phyloP scores from a whole-genome alignment of 2,888 invertebrate species.

The Pterostichus madidus region DNA sequence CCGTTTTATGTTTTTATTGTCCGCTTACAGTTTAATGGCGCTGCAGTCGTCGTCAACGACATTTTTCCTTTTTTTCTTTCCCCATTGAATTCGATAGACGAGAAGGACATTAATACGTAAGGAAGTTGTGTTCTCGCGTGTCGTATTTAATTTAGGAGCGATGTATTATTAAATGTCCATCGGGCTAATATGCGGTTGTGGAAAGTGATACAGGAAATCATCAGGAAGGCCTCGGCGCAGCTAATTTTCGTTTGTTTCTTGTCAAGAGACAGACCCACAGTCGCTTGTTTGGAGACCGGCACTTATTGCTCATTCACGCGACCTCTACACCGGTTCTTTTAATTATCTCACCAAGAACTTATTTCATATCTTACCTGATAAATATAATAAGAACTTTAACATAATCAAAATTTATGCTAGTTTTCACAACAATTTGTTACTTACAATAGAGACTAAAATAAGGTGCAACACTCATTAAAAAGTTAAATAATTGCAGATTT shows the following conservation, averaged over 20 bases:
- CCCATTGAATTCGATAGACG: conserved; percentile 30
- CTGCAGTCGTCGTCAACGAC: conserved; percentile 25
- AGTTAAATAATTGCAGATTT: no score
- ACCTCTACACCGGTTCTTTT: conserved; percentile 20
- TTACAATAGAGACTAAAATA: no score
- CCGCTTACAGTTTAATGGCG: conserved; percentile 50
- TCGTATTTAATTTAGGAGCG: conserved; percentile 72
- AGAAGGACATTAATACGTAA: conserved; percentile 48
- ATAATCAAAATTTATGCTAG: no score
- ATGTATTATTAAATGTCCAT: conserved; percentile 74
- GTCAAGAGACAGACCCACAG: neutral
- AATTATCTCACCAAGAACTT: neutral
- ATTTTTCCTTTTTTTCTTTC: conserved; percentile 38
- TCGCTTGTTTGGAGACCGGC: conserved; percentile 3
- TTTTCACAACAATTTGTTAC: no score
- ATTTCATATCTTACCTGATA: neutral
- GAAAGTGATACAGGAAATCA: conserved; percentile 70
- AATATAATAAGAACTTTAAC: neutral
- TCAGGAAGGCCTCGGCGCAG: conserved; percentile 63
- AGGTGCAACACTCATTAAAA: no score
- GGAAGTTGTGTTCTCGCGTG: conserved; percentile 70
- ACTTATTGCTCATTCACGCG: conserved; percentile 34
- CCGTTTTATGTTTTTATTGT: conserved; percentile 65
- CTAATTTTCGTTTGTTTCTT: conserved; percentile 61
- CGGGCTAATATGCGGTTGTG: conserved; percentile 72